Evolutionary conservation across 2,797 vertebrate species (phyloP).

Genomic region (Clarias platycephalus): DNA sequence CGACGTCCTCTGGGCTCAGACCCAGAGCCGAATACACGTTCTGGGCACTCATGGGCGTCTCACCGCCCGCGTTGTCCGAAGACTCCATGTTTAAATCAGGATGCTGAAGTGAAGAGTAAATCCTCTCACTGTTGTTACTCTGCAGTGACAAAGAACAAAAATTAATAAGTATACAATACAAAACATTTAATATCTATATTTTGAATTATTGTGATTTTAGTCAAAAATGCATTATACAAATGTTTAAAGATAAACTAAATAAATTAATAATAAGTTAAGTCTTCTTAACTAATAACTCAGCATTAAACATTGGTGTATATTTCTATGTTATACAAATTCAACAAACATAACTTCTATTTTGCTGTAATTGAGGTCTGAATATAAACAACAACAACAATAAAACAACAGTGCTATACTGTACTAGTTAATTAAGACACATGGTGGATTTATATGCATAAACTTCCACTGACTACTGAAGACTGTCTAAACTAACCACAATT

Average conservation of each 20-base stretch:
- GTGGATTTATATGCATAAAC: not conserved
- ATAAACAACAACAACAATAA: not conserved
- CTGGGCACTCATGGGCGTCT: conserved; percentile 61
- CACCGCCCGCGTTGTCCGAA: not conserved
- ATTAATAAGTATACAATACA: not conserved
- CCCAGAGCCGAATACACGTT: conserved; percentile 78
- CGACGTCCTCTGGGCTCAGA: conserved; percentile 77
- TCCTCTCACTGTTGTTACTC: conserved; percentile 18
- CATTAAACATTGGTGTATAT: too few relatives aligned
- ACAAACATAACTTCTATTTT: not conserved
- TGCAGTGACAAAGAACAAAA: not conserved
- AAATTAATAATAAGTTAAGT: too few relatives aligned
- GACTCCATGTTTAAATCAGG: conserved; percentile 43
- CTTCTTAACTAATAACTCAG: not conserved
- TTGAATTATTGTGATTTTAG: not conserved
- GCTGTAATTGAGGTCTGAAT: not conserved
- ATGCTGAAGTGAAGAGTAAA: not conserved
- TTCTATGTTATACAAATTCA: not conserved
- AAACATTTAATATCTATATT: not conserved
- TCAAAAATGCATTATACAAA: not conserved
- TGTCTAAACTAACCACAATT: not conserved
- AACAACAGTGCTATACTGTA: not conserved
- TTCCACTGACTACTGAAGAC: not conserved
- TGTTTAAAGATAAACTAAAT: not conserved
- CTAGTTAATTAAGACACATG: not conserved